A percentile compares a stretch with the other conserved stretches of the same genome.
Evolutionary conservation across 2,113 vertebrate genomes (phyloP).

Genomic region (Archilochus colubris): DNA sequence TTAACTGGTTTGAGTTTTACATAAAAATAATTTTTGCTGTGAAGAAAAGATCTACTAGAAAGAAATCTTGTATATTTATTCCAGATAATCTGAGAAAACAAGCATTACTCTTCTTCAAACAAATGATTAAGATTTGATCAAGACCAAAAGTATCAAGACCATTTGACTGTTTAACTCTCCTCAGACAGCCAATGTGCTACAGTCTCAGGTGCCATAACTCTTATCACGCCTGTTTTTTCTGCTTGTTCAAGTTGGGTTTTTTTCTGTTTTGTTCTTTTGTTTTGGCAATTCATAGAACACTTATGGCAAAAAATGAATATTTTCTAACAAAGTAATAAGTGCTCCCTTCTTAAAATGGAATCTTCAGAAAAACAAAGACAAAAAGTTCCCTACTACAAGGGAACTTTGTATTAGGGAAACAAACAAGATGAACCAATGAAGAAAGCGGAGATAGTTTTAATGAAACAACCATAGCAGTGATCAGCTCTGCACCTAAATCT

Average conservation of each 20-base stretch:
- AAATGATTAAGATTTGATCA: not conserved
- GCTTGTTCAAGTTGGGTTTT: no score
- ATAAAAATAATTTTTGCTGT: not conserved
- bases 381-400: no score
- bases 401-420: no score
- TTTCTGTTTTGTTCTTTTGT: not conserved
- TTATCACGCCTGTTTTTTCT: not conserved
- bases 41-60: not conserved
- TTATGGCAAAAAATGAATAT: not conserved
- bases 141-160: not conserved
- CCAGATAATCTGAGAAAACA: not conserved
- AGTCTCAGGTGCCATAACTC: not conserved
- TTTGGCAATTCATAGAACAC: not conserved
- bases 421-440: no score
- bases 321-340: no score
- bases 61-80: not conserved
- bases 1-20: not conserved
- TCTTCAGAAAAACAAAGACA: no score
- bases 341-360: no score
- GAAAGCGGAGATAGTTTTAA: no score
- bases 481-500: not conserved
- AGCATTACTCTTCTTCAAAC: not conserved
- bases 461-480: no score
- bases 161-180: not conserved
- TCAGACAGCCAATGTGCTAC: not conserved